Evolutionary conservation across 1,140 invertebrate species (phyloP).

Genomic region (Drosophila seguyi): DNA sequence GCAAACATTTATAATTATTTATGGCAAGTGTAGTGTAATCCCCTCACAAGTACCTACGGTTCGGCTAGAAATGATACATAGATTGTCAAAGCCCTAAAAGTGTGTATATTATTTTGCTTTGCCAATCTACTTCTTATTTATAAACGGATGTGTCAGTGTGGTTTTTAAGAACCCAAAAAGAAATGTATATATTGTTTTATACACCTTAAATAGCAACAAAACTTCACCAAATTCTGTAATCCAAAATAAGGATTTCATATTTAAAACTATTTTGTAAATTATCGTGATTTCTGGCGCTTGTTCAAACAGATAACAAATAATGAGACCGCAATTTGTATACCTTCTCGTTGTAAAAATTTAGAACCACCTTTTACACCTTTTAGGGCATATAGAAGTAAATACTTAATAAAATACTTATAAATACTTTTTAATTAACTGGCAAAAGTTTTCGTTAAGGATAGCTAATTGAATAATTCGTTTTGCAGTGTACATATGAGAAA

Average conservation of each 20-base stretch:
- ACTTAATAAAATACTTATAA: too few species aligned
- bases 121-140: too few species aligned
- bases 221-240: too few species aligned
- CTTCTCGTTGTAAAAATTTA: not conserved
- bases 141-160: too few species aligned
- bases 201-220: too few species aligned
- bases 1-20: not conserved
- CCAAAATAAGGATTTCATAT: too few species aligned
- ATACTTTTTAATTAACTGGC: not conserved
- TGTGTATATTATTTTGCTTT: too few species aligned
- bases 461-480: not conserved
- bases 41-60: too few species aligned
- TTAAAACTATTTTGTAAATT: not conserved
- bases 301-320: not conserved
- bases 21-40: not conserved
- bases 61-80: not conserved
- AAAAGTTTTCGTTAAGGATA: not conserved
- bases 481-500: not conserved
- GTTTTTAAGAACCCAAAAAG: too few species aligned
- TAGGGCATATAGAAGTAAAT: too few species aligned
- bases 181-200: not conserved
- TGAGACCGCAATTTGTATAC: not conserved
- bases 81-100: not conserved
- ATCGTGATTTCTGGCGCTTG: not conserved
- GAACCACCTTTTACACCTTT: not conserved